phyloP scores from a whole-genome alignment of 2,888 invertebrate genomes.

The Pyrrhosoma nymphula region DNA sequence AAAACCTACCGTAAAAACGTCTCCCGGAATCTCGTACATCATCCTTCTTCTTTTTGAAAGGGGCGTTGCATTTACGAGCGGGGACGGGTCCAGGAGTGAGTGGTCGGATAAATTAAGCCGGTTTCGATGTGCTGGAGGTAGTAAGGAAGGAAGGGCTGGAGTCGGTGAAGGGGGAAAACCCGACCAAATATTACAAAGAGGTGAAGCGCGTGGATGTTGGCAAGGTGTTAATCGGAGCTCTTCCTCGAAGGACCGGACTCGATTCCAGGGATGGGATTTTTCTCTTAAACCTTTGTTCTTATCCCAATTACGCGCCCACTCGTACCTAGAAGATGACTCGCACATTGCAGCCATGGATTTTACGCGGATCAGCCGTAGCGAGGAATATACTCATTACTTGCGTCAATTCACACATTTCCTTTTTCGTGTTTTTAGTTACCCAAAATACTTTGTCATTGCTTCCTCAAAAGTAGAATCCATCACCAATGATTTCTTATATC shows the following conservation, averaged over 20 bases:
- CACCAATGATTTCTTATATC: too few relatives aligned
- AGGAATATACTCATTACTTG: too few relatives aligned
- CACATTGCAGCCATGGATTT: too few relatives aligned
- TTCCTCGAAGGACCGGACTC: neutral
- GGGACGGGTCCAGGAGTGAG: neutral
- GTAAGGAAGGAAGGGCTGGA: neutral
- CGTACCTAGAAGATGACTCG: neutral
- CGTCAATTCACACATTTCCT: too few relatives aligned
- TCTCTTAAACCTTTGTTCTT: neutral
- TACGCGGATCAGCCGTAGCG: too few relatives aligned
- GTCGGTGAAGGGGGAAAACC: neutral
- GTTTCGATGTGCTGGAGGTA: neutral
- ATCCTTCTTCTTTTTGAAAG: neutral
- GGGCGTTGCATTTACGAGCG: neutral
- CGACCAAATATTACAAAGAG: neutral
- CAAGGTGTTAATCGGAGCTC: neutral
- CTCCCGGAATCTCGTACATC: conserved; percentile 24
- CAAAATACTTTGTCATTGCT: too few relatives aligned
- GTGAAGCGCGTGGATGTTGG: neutral
- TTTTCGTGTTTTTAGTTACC: too few relatives aligned
- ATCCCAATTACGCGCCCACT: neutral
- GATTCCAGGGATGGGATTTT: neutral
- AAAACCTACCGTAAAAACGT: conserved; percentile 26
- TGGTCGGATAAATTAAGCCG: neutral
- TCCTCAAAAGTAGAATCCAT: too few relatives aligned